Evolutionary conservation across 1,140 invertebrate species (phyloP).

Genomic region (Drosophila malerkotliana): DNA sequence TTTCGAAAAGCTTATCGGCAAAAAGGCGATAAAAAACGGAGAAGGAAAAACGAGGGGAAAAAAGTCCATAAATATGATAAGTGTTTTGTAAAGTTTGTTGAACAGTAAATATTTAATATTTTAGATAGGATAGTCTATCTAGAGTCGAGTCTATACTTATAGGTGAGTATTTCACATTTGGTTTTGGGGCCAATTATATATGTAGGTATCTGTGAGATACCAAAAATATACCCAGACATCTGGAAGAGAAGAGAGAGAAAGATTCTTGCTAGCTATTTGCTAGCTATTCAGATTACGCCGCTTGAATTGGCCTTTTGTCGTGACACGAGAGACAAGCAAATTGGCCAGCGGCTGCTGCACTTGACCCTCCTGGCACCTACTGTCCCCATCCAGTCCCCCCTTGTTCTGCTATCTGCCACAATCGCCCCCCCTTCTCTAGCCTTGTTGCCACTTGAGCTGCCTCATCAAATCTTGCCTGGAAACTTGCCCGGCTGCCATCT

Average conservation of each 20-base stretch:
- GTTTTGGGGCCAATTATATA: constrained; percentile 17
- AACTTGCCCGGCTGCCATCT: constrained; percentile 41
- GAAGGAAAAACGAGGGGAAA: constrained; percentile 35
- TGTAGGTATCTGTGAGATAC: not conserved
- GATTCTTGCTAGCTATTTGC: not conserved
- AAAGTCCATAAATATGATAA: constrained; percentile 8
- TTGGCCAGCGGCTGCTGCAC: constrained; percentile 74
- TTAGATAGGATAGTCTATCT: not conserved
- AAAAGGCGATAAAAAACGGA: constrained; percentile 36
- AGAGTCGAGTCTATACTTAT: no score
- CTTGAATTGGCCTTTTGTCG: constrained; percentile 56
- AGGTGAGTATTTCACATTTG: not conserved
- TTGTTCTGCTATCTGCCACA: no score
- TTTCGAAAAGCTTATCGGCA: constrained; percentile 61
- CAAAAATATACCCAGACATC: constrained; percentile 5
- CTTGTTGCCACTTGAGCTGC: constrained; percentile 60
- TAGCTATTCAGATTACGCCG: constrained; percentile 23
- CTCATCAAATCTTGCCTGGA: constrained; percentile 69
- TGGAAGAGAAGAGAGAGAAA: not conserved
- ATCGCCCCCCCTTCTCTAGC: constrained; percentile 12
- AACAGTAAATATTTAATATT: not conserved
- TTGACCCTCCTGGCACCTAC: constrained; percentile 51
- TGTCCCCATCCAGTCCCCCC: no score
- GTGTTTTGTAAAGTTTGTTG: not conserved
- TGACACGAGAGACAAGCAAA: constrained; percentile 56